A percentile compares a stretch with the other conserved stretches of the same genome.
Evolutionary conservation across 1,140 invertebrate genomes (phyloP).

Genomic region (Megathymus violae): DNA sequence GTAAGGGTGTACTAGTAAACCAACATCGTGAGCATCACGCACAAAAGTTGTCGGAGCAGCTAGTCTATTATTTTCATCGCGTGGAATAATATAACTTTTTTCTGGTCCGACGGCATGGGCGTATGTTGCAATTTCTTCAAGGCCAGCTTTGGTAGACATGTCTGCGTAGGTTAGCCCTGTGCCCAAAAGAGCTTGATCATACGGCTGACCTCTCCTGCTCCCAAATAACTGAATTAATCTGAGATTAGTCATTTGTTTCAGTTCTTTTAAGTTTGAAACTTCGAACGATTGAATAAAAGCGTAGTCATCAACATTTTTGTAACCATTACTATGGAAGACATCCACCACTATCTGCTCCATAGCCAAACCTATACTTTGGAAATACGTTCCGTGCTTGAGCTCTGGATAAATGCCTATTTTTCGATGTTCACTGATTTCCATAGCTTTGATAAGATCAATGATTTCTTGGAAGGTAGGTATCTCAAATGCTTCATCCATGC

Average conservation of each 20-base stretch:
- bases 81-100: conserved; percentile 69
- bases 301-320: conserved; percentile 49
- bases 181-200: conserved; percentile 58
- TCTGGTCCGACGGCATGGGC: conserved; percentile 73
- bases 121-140: conserved; percentile 67
- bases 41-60: conserved; percentile 64
- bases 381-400: conserved; percentile 73
- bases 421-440: conserved; percentile 57
- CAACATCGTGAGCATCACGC: conserved; percentile 58
- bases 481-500: conserved; percentile 62
- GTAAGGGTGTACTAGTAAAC: conserved; percentile 73
- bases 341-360: conserved; percentile 69
- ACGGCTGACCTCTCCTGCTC: conserved; percentile 50
- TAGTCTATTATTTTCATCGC: conserved; percentile 54
- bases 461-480: conserved; percentile 75
- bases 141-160: conserved; percentile 68
- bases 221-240: conserved; percentile 65
- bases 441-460: conserved; percentile 69
- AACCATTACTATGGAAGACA: conserved; percentile 64
- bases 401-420: conserved; percentile 75
- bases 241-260: conserved; percentile 68
- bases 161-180: conserved; percentile 61
- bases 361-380: conserved; percentile 60
- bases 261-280: conserved; percentile 69
- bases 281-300: conserved; percentile 77